These are phyloP conservation scores for Choloepus hoffmanni DNA, from an alignment of 2,113 vertebrate genomes.

Conservation along the genomic window DNA sequence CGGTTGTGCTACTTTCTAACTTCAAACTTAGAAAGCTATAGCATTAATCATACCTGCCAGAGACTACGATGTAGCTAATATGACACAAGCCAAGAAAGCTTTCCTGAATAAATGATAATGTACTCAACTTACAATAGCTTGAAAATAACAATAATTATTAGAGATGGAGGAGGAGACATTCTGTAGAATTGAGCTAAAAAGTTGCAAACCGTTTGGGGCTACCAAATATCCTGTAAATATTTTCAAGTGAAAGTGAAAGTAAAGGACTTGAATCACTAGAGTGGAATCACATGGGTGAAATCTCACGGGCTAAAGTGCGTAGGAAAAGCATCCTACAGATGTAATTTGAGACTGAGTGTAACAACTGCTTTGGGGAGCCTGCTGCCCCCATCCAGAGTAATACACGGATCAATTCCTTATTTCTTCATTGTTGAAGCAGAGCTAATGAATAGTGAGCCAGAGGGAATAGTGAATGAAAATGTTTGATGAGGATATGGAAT, in stretches of 20 bases:
- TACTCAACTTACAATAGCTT: background rate
- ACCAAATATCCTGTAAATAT: background rate
- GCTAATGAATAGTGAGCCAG: background rate
- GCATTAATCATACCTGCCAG: slow-evolving; percentile 43
- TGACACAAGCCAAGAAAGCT: slow-evolving; percentile 43
- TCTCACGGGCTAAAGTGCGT: background rate
- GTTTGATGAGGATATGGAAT: background rate
- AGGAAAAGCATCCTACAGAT: background rate
- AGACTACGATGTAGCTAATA: background rate
- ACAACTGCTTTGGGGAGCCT: background rate
- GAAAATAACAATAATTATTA: slow-evolving; percentile 23
- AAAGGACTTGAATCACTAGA: background rate
- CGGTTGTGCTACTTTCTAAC: background rate
- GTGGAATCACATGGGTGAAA: background rate
- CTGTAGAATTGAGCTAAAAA: background rate
- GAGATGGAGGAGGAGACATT: background rate
- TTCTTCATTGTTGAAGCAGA: background rate
- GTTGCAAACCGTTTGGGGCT: background rate
- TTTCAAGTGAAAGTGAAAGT: slow-evolving; percentile 45
- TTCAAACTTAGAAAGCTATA: background rate
- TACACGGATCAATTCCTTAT: background rate
- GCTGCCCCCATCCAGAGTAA: background rate
- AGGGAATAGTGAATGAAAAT: background rate
- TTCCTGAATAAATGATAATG: background rate
- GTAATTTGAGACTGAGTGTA: background rate